Conservation (phyloP, 1,140 invertebrate genomes). For the Plodia interpunctella region DNA sequence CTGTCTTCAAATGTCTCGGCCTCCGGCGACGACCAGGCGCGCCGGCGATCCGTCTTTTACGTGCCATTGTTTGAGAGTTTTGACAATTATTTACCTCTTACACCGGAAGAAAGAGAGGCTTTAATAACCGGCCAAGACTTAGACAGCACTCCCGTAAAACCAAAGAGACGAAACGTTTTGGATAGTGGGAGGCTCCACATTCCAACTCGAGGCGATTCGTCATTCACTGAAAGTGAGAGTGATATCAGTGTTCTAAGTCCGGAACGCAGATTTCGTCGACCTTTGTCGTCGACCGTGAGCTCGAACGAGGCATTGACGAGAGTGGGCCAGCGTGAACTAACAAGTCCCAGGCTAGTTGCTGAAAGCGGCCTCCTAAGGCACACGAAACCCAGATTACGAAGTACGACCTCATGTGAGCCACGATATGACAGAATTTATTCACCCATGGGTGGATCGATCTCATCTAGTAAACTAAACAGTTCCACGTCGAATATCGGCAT, state of each 20-base stretch:
- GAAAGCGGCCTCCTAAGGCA: slow-evolving; percentile 45
- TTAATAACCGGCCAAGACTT: slow-evolving; percentile 54
- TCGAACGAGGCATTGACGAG: slow-evolving; percentile 61
- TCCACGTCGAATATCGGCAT: slow-evolving; percentile 53
- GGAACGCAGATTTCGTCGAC: slow-evolving; percentile 50
- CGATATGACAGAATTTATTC: slow-evolving; percentile 65
- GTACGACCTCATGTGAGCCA: slow-evolving; percentile 63
- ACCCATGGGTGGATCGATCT: slow-evolving; percentile 57
- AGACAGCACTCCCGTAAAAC: slow-evolving; percentile 41
- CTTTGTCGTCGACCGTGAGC: slow-evolving; percentile 60
- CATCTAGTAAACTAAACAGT: slow-evolving; percentile 55
- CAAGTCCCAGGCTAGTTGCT: slow-evolving; percentile 55
- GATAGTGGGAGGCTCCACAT: slow-evolving; percentile 44
- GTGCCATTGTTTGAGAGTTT: slow-evolving; percentile 78
- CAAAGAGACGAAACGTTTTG: slow-evolving; percentile 50
- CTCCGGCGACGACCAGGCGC: slow-evolving; percentile 61
- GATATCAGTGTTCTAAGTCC: slow-evolving; percentile 59
- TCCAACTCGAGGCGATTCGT: slow-evolving; percentile 50
- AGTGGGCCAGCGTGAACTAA: slow-evolving; percentile 51
- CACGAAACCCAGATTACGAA: slow-evolving; percentile 57
- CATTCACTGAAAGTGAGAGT: slow-evolving; percentile 64
- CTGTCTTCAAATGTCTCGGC: slow-evolving; percentile 44
- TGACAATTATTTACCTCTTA: slow-evolving; percentile 70
- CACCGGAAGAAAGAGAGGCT: slow-evolving; percentile 66
- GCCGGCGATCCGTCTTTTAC: slow-evolving; percentile 79